These are phyloP conservation scores for Orientallactaga sibirica DNA, from an alignment of 2,797 vertebrate species.

Conservation along the genomic window DNA sequence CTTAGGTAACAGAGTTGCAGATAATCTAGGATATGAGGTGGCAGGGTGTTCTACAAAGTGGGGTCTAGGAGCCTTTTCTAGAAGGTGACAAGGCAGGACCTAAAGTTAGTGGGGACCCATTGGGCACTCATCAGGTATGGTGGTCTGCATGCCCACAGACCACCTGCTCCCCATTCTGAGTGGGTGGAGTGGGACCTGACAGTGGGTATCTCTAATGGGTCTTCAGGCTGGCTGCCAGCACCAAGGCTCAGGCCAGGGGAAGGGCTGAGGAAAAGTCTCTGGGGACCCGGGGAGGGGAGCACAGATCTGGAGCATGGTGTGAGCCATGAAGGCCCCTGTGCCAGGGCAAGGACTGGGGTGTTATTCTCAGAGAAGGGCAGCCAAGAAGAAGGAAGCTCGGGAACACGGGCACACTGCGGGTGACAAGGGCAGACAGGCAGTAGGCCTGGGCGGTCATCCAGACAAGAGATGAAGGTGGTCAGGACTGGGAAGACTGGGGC, in stretches of 20 bases:
- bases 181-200: background rate
- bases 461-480: background rate
- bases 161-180: background rate
- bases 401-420: rapidly evolving
- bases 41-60: background rate
- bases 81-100: background rate
- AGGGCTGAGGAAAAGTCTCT: background rate
- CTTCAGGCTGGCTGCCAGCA: background rate
- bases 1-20: background rate
- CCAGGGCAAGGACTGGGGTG: background rate
- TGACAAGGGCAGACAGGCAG: background rate
- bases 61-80: background rate
- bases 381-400: background rate
- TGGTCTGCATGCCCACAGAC: background rate
- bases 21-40: background rate
- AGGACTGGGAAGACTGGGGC: background rate
- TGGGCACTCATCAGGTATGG: too few relatives aligned
- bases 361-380: background rate
- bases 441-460: background rate
- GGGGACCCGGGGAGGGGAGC: background rate
- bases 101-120: background rate
- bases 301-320: background rate
- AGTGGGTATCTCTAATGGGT: background rate
- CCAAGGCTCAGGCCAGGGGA: background rate
- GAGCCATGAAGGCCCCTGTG: background rate